Base-by-base conservation (phyloP, 1,140 invertebrate genomes). In the Pseudomyrmex gracilis region DNA sequence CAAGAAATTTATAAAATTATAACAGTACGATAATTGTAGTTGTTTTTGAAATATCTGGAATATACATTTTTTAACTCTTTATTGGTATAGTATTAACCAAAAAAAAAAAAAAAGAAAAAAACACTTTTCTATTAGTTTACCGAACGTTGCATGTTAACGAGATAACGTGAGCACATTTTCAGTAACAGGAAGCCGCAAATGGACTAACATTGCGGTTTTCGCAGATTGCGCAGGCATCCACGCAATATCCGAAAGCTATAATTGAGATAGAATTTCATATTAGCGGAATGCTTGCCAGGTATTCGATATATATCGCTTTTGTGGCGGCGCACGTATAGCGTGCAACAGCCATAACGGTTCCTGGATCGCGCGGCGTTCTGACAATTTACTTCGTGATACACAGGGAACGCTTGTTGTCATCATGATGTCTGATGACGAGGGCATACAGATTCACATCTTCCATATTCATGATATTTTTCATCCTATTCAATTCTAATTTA, bases 161-260 rank as follows among this genome's bases (percentile, higher is more conserved):
- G 43, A 63, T 24, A 51, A 55, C 7, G 17, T 10, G 20, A 76
- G 15, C 22, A 64, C 47, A 55, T 78, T 24, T 45, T 68, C 51
- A n/a, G 24, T 53, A 78, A 77, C 17, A 17, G 34, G 17, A 68
- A 68, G 2, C 64, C 76, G 20, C 76, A 47, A 70, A 68, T 58
- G 20, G 5, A 67, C 74, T 68, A 47, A 78, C 53, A 68, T 68
- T 78, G 76, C 43, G 64, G 76, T 70, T 78, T 34, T 22, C 61
- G 51, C 17, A 47, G 43, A 78, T 78, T 70, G 64, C 73, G 47
- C 43, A 22, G 47, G 17, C 24, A 13, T 57, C 51, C 17, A 67
- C 49, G 74, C 34, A 13, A 70, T 78, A 70, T 58, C 53, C 64
- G 43, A 78, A 78, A 78, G 64, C 34, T 70, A 17, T 58, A 49